Base-by-base conservation (phyloP, 2,888 invertebrate genomes). In the Eremobia ochroleuca region DNA sequence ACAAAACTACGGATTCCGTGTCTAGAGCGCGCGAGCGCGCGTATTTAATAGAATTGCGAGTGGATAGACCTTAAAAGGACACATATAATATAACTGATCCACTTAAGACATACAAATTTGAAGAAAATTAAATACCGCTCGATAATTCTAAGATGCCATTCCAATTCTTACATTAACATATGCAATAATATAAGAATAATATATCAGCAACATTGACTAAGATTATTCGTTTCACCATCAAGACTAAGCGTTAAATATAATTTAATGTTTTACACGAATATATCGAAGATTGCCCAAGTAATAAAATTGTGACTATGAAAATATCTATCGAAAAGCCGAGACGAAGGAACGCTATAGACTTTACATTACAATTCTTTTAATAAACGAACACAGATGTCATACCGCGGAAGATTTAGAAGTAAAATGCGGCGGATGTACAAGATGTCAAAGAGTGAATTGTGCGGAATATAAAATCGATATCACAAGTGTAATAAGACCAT, bases 281-380 rank as follows among this genome's bases (percentile, higher is more conserved):
- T 78, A 71, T 80, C 46, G 46, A 80, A 81, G 75, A 75, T 77
- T 80, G 68, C 68, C 72, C 71, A 87, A 87, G 81, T 70, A 82
- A 85, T 85, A 85, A 76, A 89, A 90, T 89, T 91, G 90, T 91
- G 89, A 91, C 85, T 90, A 90, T 91, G 88, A 88, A 82, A 85
- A 90, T 85, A 83, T 88, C 87, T 85, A 85, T 80, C 70, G 81
- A 81, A 67, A 82, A 77, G 87, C 81, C 83, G 87, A 83, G 84
- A 87, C 82, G 79, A 85, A 86, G 67, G 85, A 87, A 89, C 87
- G 82, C 52, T 61, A 73, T 71, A n/a, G 15, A 73, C 61, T 49
- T 59, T 59, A 59, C 25, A 21, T 83, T 43, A 59, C 0, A 58
- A 46, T 52, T 67, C 2, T 43, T 68, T 67, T 31, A 68, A 11